These are phyloP conservation scores for Blastomussa wellsi DNA, from an alignment of 92 coral and sea anemone species.

Conservation along the genomic window DNA sequence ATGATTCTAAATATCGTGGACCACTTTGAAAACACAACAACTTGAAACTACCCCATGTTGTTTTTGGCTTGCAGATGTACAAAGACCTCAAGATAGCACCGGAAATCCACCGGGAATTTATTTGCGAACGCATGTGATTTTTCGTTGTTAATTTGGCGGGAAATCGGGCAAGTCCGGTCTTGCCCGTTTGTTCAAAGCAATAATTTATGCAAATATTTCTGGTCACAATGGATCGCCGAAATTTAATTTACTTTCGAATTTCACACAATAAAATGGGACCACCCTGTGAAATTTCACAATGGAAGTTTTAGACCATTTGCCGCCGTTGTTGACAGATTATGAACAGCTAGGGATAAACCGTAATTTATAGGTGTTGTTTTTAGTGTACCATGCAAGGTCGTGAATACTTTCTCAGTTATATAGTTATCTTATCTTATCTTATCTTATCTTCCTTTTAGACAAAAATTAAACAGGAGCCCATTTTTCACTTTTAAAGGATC, in stretches of 20 bases:
- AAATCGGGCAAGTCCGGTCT: constrained; percentile 31
- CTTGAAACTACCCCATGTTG: neutral
- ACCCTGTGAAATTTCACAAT: neutral
- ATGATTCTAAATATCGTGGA: neutral
- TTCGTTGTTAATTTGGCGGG: constrained; percentile 38
- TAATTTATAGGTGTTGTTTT: neutral
- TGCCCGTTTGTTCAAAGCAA: constrained; percentile 3
- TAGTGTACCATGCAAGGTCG: neutral
- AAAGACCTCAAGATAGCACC: neutral
- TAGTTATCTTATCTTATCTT: no score
- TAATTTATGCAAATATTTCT: constrained; percentile 11
- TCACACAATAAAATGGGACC: constrained; percentile 1
- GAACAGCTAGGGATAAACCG: neutral
- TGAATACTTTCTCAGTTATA: neutral
- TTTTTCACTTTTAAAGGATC: no score
- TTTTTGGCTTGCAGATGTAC: neutral
- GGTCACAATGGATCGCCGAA: neutral
- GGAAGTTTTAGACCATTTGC: neutral
- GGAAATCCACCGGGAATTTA: neutral
- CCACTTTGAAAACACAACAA: neutral
- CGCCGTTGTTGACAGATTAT: neutral
- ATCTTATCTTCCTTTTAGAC: no score
- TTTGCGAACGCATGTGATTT: neutral
- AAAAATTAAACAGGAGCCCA: no score
- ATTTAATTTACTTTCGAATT: neutral